Evolutionary conservation across 2,888 invertebrate genomes (phyloP), one percentile per base, ranked within the genome.

Genomic region (Cerastoderma edule): DNA sequence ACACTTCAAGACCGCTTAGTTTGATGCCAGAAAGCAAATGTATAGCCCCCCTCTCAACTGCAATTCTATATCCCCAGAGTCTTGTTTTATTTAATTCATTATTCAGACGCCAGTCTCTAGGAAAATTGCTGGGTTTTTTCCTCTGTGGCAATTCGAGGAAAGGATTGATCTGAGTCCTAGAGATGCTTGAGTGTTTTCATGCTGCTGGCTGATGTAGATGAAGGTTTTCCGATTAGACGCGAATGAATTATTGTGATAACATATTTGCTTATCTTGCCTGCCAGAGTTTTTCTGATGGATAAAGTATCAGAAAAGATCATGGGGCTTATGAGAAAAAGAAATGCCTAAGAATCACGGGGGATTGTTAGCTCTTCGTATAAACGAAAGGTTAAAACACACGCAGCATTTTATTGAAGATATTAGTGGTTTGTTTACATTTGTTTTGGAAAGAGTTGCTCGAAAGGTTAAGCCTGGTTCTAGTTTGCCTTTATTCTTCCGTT

Each of bases 11-110:
- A 24, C 39, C 39, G 60, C 39, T 39, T 60, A 39, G 32, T 60
- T 60, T 60, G 60, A 60, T 32, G 60, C 60, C 60, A 35, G 60
- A 27, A 60, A 39, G 2, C 60, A 60, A 39, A 35, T 39, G 35
- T 22, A 39, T 39, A 16, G 39, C 35, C n/a, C n/a, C 39, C 27
- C 22, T 39, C 39, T 39, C 27, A 22, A 35, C 60, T 60, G 60
- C 60, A 60, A 60, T 60, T 39, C 60, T 39, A 60, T 60, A 60
- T 60, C 60, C 60, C 35, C 39, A n/a, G 57, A n/a, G 57, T 32
- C 32, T 57, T 57, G 57, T 57, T 57, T 57, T 57, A 57, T 60
- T 66, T 66, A 66, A 66, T 66, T 66, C 66, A 66, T 66, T 66
- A 66, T 66, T 33, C 53, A 66, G 66, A 53, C 53, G 24, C 27